A percentile compares a stretch with the other conserved stretches of the same genome.
Conservation (phyloP, 1,140 invertebrate genomes). For the Sycobia sp. region DNA sequence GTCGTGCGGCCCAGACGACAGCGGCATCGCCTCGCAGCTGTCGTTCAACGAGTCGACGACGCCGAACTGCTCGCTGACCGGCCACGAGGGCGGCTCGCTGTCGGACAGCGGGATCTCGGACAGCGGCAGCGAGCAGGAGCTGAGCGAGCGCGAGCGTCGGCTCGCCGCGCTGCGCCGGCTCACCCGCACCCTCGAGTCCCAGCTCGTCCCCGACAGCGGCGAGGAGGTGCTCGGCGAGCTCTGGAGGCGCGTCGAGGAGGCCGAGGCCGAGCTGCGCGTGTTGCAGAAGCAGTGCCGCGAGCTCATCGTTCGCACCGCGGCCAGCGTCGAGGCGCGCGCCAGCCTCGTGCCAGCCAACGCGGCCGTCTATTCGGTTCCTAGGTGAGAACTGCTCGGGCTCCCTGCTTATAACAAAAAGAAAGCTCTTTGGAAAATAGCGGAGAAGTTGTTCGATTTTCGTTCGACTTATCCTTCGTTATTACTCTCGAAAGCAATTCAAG, state of each 20-base stretch:
- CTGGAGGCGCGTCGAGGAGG: slow-evolving; percentile 73
- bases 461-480: too few species aligned
- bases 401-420: too few species aligned
- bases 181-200: slow-evolving; percentile 70
- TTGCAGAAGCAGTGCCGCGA: slow-evolving; percentile 80
- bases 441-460: too few species aligned
- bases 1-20: slow-evolving; percentile 33
- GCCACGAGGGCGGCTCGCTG: slow-evolving; percentile 66
- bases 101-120: slow-evolving; percentile 80
- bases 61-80: slow-evolving; percentile 38
- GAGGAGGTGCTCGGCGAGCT: slow-evolving; percentile 65
- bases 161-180: slow-evolving; percentile 70
- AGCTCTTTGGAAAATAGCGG: too few species aligned
- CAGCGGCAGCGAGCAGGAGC: slow-evolving; percentile 75
- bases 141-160: slow-evolving; percentile 74
- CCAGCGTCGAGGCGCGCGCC: slow-evolving; percentile 57
- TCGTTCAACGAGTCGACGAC: slow-evolving; percentile 42
- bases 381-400: slow-evolving; percentile 37
- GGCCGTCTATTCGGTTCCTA: slow-evolving; percentile 35
- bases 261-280: slow-evolving; percentile 77
- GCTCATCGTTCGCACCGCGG: slow-evolving; percentile 71
- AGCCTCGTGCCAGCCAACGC: slow-evolving; percentile 5
- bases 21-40: slow-evolving; percentile 3
- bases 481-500: too few species aligned
- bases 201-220: slow-evolving; percentile 66